A percentile compares a stretch with the other conserved stretches of the same genome.
Evolutionary conservation across 2,888 invertebrate species (phyloP).

Genomic region (Stramonita haemastoma): DNA sequence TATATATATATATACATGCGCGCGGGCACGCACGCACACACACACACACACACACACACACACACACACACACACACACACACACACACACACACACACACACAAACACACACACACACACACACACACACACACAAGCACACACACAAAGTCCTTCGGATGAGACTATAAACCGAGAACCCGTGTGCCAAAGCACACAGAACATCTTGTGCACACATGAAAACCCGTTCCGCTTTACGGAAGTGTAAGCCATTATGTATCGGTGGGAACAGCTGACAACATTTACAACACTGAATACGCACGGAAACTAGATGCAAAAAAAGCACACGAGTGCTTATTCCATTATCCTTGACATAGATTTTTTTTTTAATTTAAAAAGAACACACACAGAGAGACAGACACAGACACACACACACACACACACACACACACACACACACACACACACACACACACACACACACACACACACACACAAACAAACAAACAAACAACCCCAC

Average conservation of each 20-base stretch:
- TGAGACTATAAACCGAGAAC: too few species aligned
- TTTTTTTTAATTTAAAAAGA: not conserved
- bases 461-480: not conserved
- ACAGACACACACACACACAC: not conserved
- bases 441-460: not conserved
- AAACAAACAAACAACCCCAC: too few species aligned
- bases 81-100: conserved; percentile 20
- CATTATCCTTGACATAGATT: too few species aligned
- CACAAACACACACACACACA: conserved; percentile 8
- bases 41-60: not conserved
- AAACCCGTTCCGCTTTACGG: too few species aligned
- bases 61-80: conserved; percentile 28
- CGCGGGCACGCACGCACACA: not conserved
- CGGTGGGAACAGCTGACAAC: too few species aligned
- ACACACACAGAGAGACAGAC: not conserved
- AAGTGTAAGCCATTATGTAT: too few species aligned
- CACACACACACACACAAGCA: not conserved
- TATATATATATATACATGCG: not conserved
- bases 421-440: not conserved
- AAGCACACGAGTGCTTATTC: too few species aligned
- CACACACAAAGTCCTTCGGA: not conserved
- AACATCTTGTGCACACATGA: too few species aligned
- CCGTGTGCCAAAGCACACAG: too few species aligned
- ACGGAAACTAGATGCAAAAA: too few species aligned
- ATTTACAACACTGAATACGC: too few species aligned